A percentile compares a stretch with the other conserved stretches of the same genome.
These are phyloP conservation scores for Cydia amplana DNA, from an alignment of 1,140 invertebrate genomes.

Conservation along the genomic window DNA sequence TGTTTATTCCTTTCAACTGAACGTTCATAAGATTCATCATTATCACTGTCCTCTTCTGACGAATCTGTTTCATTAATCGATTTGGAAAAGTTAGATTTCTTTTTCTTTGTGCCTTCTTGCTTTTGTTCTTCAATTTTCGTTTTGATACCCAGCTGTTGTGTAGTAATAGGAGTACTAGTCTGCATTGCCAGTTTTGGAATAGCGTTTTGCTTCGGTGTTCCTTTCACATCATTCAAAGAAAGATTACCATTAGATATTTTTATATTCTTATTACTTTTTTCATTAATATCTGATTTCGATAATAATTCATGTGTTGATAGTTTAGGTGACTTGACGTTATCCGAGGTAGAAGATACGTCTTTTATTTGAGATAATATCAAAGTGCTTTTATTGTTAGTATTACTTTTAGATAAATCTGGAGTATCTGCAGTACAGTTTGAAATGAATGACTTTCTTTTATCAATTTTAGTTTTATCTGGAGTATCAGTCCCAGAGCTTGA, in stretches of 20 bases:
- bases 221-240: constrained; percentile 60
- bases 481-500: neutral
- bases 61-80: constrained; percentile 36
- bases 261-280: constrained; percentile 51
- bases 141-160: constrained; percentile 40
- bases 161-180: constrained; percentile 58
- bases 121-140: constrained; percentile 37
- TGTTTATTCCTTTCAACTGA: constrained; percentile 48
- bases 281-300: constrained; percentile 47
- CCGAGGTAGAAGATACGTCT: constrained; percentile 52
- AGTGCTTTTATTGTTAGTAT: constrained; percentile 63
- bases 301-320: constrained; percentile 41
- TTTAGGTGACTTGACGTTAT: constrained; percentile 50
- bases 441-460: constrained; percentile 43
- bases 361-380: constrained; percentile 64
- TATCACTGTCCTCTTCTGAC: constrained; percentile 33
- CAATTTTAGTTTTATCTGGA: constrained; percentile 34
- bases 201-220: constrained; percentile 66
- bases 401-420: constrained; percentile 45
- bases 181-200: constrained; percentile 50
- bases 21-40: neutral
- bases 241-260: constrained; percentile 52
- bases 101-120: constrained; percentile 38
- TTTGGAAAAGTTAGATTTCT: constrained; percentile 37
- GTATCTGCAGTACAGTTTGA: constrained; percentile 34